Base-by-base conservation (phyloP, 2,888 invertebrate species). In the Clusia tigrina region DNA sequence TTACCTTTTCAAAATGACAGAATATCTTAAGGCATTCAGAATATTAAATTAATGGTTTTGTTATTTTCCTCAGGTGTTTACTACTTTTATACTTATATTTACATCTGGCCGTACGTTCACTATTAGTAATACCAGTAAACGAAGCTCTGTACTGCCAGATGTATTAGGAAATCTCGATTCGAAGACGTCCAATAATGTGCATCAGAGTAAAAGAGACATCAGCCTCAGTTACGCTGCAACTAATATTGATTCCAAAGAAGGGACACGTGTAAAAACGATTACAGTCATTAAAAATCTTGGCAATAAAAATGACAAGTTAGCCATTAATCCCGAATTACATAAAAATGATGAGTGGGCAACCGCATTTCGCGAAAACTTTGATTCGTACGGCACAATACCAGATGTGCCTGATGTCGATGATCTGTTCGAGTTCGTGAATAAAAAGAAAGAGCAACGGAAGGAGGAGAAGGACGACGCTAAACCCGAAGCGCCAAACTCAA, bases 181-280 rank as follows among this genome's bases (percentile, higher is more conserved):
- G 32, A 42, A 15, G n/a, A 9, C 32, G 32, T 12, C n/a, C n/a
- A n/a, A 12, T 32, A 32, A 6, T 12, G 62, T 63, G n/a, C 72
- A 75, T 61, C 81, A 77, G 48, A 68, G 73, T 9, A 83, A 83
- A 62, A 64, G 82, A 46, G 83, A 83, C 56, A 68, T 82, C n/a
- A 84, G 83, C 65, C 72, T 81, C 32, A 83, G 83, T 60, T 83
- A 82, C 75, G 72, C 84, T 9, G 83, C 84, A 12, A 83, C 83
- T 57, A 80, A 83, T 51, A 82, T 84, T 54, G 80, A 81, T 26
- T 80, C 82, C 37, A 82, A 81, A 62, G 78, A 79, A 55, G 83
- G 84, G 9, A 80, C 81, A 1, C 83, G 78, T 55, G 76, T 84
- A 2, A 83, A 83, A 73, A 83, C 83, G 54, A 79, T 83, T 23